phyloP scores from a whole-genome alignment of 1,140 invertebrate species.

The Matsumurasca onukii region DNA sequence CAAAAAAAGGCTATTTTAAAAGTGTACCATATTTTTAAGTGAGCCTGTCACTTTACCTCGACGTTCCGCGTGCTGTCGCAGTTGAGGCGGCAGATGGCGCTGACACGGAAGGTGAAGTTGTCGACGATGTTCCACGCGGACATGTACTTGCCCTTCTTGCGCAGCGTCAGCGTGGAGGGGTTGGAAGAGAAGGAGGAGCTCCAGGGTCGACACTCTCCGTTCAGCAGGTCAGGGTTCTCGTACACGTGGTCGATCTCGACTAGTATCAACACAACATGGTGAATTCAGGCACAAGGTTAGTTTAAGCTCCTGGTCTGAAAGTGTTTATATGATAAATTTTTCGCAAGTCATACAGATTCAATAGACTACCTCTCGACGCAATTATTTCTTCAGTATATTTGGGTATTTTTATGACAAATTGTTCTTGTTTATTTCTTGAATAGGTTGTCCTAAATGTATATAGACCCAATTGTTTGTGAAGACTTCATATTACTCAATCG shows the following conservation, averaged over 20 bases:
- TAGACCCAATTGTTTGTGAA: too few relatives aligned
- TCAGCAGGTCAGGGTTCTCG: constrained; percentile 53
- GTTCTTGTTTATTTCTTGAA: too few relatives aligned
- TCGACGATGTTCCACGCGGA: constrained; percentile 75
- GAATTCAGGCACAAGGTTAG: background rate
- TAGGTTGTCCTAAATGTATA: too few relatives aligned
- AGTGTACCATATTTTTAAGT: too few relatives aligned
- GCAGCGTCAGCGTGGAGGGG: constrained; percentile 61
- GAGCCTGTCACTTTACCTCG: constrained; percentile 65
- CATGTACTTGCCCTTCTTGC: constrained; percentile 61
- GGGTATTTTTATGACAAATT: too few relatives aligned
- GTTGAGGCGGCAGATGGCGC: constrained; percentile 72
- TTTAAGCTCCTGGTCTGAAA: background rate
- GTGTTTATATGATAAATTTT: too few relatives aligned
- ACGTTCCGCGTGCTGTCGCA: constrained; percentile 69
- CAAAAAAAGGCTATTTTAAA: too few relatives aligned
- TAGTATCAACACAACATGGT: constrained; percentile 39
- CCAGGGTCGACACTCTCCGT: constrained; percentile 53
- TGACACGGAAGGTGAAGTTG: constrained; percentile 67
- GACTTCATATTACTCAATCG: too few relatives aligned
- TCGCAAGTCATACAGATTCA: too few relatives aligned
- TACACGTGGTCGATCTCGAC: constrained; percentile 55
- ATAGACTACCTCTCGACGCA: too few relatives aligned
- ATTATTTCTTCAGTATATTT: too few relatives aligned
- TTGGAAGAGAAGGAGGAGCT: too few relatives aligned